Evolutionary conservation across 2,888 invertebrate species (phyloP), one percentile per base, ranked within the genome.

Genomic region (Toxonevra muliebris): DNA sequence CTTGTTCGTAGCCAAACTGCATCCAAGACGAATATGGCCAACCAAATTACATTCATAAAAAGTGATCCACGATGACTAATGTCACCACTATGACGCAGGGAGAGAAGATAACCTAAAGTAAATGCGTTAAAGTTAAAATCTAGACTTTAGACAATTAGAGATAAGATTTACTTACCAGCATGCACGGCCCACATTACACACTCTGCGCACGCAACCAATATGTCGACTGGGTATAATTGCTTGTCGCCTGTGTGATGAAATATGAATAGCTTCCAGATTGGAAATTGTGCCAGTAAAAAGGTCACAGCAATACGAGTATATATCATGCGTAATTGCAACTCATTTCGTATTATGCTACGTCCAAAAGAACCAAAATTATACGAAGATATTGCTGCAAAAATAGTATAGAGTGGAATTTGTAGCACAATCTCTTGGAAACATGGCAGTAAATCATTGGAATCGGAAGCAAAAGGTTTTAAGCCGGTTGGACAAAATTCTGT

Each of bases 401-500:
- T 77, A 58, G 89, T 88, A 77, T 92, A 89, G 54, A 91, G 84
- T 15, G 96, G 95, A 75, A 93, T 88, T 83, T 93, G 90, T 45
- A 97, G 87, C 79, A 90, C 91, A 61, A 95, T 85, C 84, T 93
- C 90, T 84, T 95, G 94, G 82, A 96, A 96, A 84, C 96, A 97
- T 68, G 91, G 87, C 66, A 93, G 91, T 76, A 96, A 88, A 86
- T 95, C 94, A 79, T 91, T 90, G 45, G 89, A 88, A 15, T 87
- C 84, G 11, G 88, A 87, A 77, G 92, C 88, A 89, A 94, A 92
- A 30, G 93, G 89, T 69, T 87, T 86, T 62, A 94, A 86, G 41
- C 92, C 92, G 40, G 88, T 88, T n/a, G 89, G 88, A 62, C 94
- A 94, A 78, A 94, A 88, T 70, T 90, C 89, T 70, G 89, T 89